Conservation (phyloP, 2,797 vertebrate genomes). For the Meriones psammophilus region DNA sequence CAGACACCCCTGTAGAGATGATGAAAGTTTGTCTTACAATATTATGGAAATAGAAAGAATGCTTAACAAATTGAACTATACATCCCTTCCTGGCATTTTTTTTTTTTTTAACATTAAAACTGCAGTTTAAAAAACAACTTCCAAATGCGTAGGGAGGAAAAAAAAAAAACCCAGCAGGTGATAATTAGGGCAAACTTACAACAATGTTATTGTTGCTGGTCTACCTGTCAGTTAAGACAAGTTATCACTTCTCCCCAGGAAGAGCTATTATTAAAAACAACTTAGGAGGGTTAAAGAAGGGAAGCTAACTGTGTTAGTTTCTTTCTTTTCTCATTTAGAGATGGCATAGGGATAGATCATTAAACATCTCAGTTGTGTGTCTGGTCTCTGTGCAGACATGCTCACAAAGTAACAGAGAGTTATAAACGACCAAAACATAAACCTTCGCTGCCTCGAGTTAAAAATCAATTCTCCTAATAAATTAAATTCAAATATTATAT, state of each 20-base stretch:
- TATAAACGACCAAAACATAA: conserved; percentile 85
- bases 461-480: conserved; percentile 88
- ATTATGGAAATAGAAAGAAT: conserved; percentile 69
- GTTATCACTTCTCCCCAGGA: conserved; percentile 71
- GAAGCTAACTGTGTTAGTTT: conserved; percentile 39
- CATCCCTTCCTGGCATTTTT: background rate
- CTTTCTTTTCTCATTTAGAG: conserved; percentile 69
- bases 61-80: conserved; percentile 77
- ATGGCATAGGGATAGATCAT: conserved; percentile 30
- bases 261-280: conserved; percentile 78
- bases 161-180: conserved; percentile 75
- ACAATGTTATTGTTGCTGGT: conserved; percentile 67
- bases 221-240: conserved; percentile 73
- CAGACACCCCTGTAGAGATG: conserved; percentile 65
- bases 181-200: conserved; percentile 82
- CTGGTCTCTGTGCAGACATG: conserved; percentile 10
- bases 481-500: conserved; percentile 85
- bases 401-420: conserved; percentile 74
- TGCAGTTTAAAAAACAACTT: conserved; percentile 77
- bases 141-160: background rate
- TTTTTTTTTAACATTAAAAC: conserved; percentile 67
- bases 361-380: conserved; percentile 49
- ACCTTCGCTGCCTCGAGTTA: conserved; percentile 84
- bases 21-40: conserved; percentile 66
- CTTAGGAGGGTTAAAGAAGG: conserved; percentile 59